These are phyloP conservation scores for Meghimatium bilineatum DNA, from an alignment of 2,888 invertebrate species.

Conservation along the genomic window DNA sequence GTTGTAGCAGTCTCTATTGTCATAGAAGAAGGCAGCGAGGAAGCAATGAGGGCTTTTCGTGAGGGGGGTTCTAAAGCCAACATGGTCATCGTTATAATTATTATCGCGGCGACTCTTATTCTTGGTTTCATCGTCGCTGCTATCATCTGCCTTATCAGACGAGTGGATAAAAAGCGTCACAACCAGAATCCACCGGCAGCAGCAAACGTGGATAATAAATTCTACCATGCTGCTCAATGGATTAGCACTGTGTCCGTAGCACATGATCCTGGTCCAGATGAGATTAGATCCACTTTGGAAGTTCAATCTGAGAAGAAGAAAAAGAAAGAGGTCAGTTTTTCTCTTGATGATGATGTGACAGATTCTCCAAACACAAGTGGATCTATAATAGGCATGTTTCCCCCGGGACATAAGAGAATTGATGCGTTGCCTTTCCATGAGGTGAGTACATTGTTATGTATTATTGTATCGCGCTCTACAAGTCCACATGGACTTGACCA, in stretches of 20 bases:
- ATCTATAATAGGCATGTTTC: conserved; percentile 56
- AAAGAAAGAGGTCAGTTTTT: conserved; percentile 71
- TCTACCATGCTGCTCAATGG: conserved; percentile 54
- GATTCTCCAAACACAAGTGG: conserved; percentile 62
- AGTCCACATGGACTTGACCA: no score
- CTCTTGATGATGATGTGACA: conserved; percentile 59
- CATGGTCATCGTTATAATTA: conserved; percentile 64
- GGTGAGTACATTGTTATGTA: conserved; percentile 42
- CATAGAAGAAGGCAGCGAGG: conserved; percentile 45
- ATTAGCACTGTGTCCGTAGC: conserved; percentile 50
- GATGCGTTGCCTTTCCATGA: conserved; percentile 19
- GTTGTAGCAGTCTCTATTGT: conserved; percentile 36
- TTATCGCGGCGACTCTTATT: conserved; percentile 63
- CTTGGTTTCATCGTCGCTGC: conserved; percentile 64
- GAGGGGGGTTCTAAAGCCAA: conserved; percentile 14
- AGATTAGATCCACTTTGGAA: conserved; percentile 50
- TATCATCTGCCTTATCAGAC: conserved; percentile 63
- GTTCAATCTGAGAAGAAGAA: conserved; percentile 57
- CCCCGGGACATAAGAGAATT: background rate
- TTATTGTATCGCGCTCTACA: no score
- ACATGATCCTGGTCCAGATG: conserved; percentile 27
- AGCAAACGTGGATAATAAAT: conserved; percentile 52
- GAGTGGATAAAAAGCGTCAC: conserved; percentile 57
- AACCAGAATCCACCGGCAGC: conserved; percentile 11
- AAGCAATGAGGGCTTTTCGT: conserved; percentile 29